These are phyloP conservation scores for Bos indicus DNA, from an alignment of 2,113 vertebrate species.

Conservation along the genomic window DNA sequence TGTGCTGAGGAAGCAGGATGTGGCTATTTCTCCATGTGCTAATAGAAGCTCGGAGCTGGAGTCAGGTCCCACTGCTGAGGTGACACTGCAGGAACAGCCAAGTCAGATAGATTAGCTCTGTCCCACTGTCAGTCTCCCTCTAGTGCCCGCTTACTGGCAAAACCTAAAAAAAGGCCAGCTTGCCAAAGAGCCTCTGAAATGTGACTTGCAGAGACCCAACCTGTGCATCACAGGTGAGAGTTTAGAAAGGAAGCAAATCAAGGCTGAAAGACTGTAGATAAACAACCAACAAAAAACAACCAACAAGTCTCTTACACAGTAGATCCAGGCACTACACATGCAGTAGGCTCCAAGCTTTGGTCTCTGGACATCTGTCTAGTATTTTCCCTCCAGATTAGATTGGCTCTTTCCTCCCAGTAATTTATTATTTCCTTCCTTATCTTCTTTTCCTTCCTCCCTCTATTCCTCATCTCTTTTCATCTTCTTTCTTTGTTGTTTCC, in stretches of 20 bases:
- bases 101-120: neutral
- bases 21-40: neutral
- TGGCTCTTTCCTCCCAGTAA: neutral
- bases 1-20: neutral
- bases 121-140: too few relatives aligned
- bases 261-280: neutral
- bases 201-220: neutral
- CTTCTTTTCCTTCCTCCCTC: neutral
- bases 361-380: neutral
- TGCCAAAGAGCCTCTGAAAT: neutral
- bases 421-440: neutral
- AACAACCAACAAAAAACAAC: neutral
- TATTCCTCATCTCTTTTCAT: too few relatives aligned
- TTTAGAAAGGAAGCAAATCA: neutral
- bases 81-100: neutral
- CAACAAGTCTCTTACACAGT: neutral
- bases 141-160: neutral
- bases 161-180: neutral
- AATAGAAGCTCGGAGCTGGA: neutral
- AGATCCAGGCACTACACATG: neutral
- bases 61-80: neutral
- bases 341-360: neutral
- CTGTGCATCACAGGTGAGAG: neutral
- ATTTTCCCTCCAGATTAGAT: neutral
- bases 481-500: neutral